Conservation (phyloP, 2,797 vertebrate species). For the Ataeniobius toweri region DNA sequence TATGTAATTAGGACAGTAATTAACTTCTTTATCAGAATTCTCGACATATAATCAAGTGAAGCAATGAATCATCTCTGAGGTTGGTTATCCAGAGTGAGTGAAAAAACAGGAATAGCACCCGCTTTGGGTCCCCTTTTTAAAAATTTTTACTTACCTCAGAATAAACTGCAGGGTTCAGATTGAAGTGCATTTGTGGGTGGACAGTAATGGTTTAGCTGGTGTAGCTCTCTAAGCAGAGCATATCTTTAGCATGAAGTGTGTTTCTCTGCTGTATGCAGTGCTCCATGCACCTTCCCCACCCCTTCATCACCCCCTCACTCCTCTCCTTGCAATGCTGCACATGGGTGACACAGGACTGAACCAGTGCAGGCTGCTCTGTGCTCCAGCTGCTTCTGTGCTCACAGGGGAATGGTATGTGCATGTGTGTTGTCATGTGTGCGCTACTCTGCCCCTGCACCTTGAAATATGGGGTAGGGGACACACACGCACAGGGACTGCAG, state of each 20-base stretch:
- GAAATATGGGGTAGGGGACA: conserved; percentile 51
- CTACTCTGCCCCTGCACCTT: conserved; percentile 39
- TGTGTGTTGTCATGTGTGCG: conserved; percentile 23
- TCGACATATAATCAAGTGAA: not conserved
- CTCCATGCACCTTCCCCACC: conserved; percentile 32
- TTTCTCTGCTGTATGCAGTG: conserved; percentile 37
- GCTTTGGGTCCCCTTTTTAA: conserved; percentile 3
- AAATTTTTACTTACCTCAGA: not conserved
- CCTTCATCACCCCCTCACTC: conserved; percentile 18
- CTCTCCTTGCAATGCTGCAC: conserved; percentile 62
- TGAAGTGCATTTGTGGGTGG: conserved; percentile 14
- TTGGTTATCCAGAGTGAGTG: not conserved
- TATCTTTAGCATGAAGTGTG: conserved; percentile 15
- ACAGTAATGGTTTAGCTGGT: conserved; percentile 31
- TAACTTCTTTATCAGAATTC: not conserved
- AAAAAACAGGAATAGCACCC: not conserved
- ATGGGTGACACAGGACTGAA: conserved; percentile 69
- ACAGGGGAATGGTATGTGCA: conserved; percentile 49
- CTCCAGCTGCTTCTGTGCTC: conserved; percentile 66
- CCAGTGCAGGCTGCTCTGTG: conserved; percentile 59
- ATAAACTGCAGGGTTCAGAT: conserved; percentile 15
- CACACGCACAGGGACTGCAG: conserved; percentile 61
- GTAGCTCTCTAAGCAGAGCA: conserved; percentile 28
- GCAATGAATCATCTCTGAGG: conserved; percentile 17
- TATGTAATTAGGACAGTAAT: not conserved